These are phyloP conservation scores for Meloidogyne floridensis DNA, from an alignment of 1,140 invertebrate species.

Conservation along the genomic window DNA sequence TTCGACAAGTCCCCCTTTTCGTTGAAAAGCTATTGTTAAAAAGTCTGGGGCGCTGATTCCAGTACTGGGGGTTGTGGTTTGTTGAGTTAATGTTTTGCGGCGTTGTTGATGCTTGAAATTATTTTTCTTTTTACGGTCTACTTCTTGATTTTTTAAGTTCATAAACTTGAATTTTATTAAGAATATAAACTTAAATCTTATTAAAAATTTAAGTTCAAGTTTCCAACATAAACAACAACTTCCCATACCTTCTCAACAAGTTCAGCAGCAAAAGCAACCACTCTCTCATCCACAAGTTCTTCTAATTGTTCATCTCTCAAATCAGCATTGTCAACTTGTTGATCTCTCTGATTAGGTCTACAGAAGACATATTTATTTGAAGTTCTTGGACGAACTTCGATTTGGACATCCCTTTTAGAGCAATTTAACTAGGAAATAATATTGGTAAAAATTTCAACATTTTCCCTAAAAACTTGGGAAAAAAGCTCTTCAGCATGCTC, in stretches of 20 bases:
- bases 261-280: background rate
- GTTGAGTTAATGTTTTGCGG: background rate
- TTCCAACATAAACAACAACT: too few species aligned
- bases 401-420: slow-evolving; percentile 54
- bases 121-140: background rate
- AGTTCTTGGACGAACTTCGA: slow-evolving; percentile 49
- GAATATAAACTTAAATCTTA: too few species aligned
- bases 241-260: background rate
- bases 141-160: too few species aligned
- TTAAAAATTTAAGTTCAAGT: too few species aligned
- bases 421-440: too few species aligned
- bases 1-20: slow-evolving; percentile 14
- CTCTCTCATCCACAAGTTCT: slow-evolving; percentile 8
- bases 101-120: background rate
- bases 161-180: too few species aligned
- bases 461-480: slow-evolving; percentile 35
- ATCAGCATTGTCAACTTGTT: slow-evolving; percentile 45
- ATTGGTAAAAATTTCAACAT: too few species aligned
- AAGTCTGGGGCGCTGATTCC: background rate
- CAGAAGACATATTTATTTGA: slow-evolving; percentile 64
- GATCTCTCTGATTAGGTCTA: slow-evolving; percentile 50
- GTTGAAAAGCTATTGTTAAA: slow-evolving; percentile 11
- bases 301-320: slow-evolving; percentile 46
- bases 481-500: slow-evolving; percentile 54
- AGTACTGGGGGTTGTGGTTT: background rate